A percentile compares a stretch with the other conserved stretches of the same genome.
Evolutionary conservation across 2,888 invertebrate genomes (phyloP).

Genomic region (Poecilus cupreus): DNA sequence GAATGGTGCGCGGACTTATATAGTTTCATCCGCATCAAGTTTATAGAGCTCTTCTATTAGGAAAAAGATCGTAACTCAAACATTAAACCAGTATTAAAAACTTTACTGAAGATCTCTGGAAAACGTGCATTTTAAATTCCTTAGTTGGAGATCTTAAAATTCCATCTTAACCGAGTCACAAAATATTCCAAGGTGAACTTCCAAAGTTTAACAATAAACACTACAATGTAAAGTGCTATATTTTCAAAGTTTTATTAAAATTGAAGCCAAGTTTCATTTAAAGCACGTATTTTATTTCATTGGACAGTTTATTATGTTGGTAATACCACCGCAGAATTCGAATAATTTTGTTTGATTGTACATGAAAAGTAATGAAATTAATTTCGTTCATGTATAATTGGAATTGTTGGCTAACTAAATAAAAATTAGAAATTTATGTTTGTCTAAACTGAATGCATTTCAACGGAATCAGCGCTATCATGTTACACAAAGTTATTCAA

Average conservation of each 20-base stretch:
- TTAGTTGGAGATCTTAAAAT: background rate
- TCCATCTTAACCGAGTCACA: background rate
- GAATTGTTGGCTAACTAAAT: slow-evolving; percentile 9
- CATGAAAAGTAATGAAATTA: slow-evolving; percentile 38
- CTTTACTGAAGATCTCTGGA: background rate
- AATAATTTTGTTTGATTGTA: slow-evolving; percentile 27
- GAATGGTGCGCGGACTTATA: background rate
- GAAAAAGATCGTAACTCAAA: background rate
- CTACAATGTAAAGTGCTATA: background rate
- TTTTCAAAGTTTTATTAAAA: background rate
- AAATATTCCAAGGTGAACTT: background rate
- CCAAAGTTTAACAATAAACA: slow-evolving; percentile 9
- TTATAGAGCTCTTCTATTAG: background rate
- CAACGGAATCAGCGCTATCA: background rate
- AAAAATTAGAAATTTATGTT: slow-evolving; percentile 17
- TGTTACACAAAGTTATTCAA: too few species aligned
- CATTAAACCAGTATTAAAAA: slow-evolving; percentile 35
- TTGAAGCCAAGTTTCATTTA: background rate
- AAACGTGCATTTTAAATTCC: slow-evolving; percentile 29
- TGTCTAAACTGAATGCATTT: background rate
- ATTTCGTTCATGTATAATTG: slow-evolving; percentile 31
- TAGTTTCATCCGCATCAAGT: slow-evolving; percentile 31
- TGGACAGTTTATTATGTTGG: background rate
- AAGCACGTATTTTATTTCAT: slow-evolving; percentile 12
- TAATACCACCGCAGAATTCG: slow-evolving; percentile 17